Base-by-base conservation (phyloP, 2,888 invertebrate species). In the Azorinus chamasolen region DNA sequence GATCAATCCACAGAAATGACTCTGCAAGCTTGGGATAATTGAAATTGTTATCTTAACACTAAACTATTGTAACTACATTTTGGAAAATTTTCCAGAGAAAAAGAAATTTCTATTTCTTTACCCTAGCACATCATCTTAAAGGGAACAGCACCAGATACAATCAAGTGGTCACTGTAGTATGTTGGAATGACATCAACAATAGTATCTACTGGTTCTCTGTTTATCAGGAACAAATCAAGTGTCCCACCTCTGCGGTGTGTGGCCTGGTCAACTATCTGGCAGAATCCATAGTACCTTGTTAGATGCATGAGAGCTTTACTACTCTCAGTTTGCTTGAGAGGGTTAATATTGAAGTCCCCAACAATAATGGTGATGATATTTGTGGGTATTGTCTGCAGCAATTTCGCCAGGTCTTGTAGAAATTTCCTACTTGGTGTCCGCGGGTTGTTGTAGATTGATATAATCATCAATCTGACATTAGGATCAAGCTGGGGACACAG, bases 101-200 rank as follows among this genome's bases (percentile, higher is more conserved):
- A 32, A 6, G 32, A 32, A 32, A 6, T 32, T 32, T 32, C 32
- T 32, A 32, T 10, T 10, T 32, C 32, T 32, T 32, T 4, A 32
- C 10, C 4, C 32, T 32, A 50, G 50, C 50, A 50, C 50, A 6
- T 12, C 50, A 50, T 50, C 24, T 50, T 50, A 22, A 50, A 50
- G 22, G 50, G 50, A 4, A 43, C 43, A 41, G 43, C 57, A 22
- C 12, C 14, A 24, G 58, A 64, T 27, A 72, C 54, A 48, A 72
- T 53, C 18, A 57, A 63, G 63, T 71, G 63, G 39, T 71, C 57
- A 63, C 71, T 71, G 58, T 63, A 64, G 58, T 72, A 65, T 51
- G 72, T 72, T 45, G 72, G 59, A 32, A 72, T 72, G 18, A 65
- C 32, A 55, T 72, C 65, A 46, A 37, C 20, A 20, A 10, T 22